A percentile compares a stretch with the other conserved stretches of the same genome.
Evolutionary conservation across 2,888 invertebrate genomes (phyloP).

Genomic region (Chelonus formosanus): DNA sequence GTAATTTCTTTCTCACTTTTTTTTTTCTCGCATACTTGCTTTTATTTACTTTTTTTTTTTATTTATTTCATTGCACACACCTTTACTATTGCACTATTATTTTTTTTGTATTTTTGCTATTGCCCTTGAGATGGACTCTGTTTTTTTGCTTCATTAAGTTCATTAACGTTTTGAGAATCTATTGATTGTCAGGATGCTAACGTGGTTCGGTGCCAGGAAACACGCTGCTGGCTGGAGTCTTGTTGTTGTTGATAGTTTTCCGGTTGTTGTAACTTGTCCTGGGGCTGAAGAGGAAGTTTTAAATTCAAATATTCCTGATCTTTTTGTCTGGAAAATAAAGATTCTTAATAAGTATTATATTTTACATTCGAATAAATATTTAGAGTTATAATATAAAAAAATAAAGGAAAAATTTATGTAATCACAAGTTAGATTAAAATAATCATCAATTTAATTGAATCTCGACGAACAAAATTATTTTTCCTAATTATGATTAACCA

Average conservation of each 20-base stretch:
- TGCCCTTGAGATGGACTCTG: constrained; percentile 9
- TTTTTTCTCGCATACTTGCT: neutral
- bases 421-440: no score
- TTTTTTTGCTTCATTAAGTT: constrained; percentile 1
- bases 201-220: constrained; percentile 61
- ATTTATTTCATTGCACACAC: constrained; percentile 5
- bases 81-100: constrained; percentile 14
- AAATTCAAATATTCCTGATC: constrained; percentile 41
- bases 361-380: neutral
- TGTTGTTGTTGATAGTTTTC: constrained; percentile 50
- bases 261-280: constrained; percentile 43
- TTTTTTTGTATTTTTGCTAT: constrained; percentile 4
- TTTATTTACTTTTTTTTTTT: neutral
- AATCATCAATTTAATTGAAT: no score
- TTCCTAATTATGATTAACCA: no score
- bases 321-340: constrained; percentile 38
- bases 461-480: no score
- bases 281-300: constrained; percentile 36
- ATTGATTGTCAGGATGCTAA: constrained; percentile 58
- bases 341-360: neutral
- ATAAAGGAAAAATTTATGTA: neutral
- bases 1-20: neutral
- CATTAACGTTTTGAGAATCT: neutral
- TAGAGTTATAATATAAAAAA: neutral
- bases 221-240: constrained; percentile 45